Base-by-base conservation (phyloP, 1,140 invertebrate species). In the Drepana arcuata region DNA sequence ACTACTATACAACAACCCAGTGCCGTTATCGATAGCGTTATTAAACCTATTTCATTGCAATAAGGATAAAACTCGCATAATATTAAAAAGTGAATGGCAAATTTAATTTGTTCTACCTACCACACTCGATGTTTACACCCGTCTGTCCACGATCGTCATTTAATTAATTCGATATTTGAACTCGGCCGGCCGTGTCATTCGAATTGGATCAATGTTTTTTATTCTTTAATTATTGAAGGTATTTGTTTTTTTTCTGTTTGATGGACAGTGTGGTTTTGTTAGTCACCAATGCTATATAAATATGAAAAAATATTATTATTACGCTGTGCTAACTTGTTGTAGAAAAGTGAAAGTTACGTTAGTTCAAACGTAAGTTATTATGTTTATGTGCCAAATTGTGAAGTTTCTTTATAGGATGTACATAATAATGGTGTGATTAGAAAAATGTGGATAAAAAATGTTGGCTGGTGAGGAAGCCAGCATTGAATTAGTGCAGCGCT, bases 141-240 rank as follows among this genome's bases (percentile, higher is more conserved):
- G 65, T 45, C 41, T 66, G 62, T 67, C 69, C 53, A 44, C 59
- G 64, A 67, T 68, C 68, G 67, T 73, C 69, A 64, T 69, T 70
- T 65, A 69, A 75, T 73, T 72, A 79, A 74, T 74, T 66, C 56
- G 62, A 69, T 68, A 70, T 72, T 69, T 64, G 66, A 68, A 68
- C 59, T 50, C 59, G 48, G 48, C 43, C 18, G 18, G 41, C 52
- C 42, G 34, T 56, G 57, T 59, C 63, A 62, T 61, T 42, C 54
- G 30, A 48, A 39, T 47, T 54, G 29, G 36, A 29, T 37, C 33
- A 29, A 24, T 24, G 32, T 24, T 41, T 38, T 16, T 41, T 42
- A 41, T 51, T 39, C 15, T 44, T 45, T 51, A 26, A 26, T 7
- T 4, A 6, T 24, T n/a, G n/a, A n/a, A n/a, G n/a, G n/a, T n/a